phyloP scores from a whole-genome alignment of 2,888 invertebrate genomes.

The Tuberolachnus salignus region DNA sequence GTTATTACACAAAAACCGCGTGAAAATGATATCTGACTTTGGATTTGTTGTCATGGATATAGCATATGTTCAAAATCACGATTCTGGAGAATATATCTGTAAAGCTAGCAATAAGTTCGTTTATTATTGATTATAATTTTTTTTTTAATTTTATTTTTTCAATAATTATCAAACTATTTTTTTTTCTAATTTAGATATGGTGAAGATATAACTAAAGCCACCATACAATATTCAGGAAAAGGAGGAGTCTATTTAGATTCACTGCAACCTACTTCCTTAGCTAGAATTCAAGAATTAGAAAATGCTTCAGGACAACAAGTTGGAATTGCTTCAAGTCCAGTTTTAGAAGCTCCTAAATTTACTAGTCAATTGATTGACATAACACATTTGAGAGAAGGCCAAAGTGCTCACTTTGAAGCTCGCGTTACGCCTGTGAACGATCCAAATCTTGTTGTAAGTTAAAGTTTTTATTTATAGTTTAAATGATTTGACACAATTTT shows the following conservation, averaged over 20 bases:
- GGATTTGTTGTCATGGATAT: constrained; percentile 94
- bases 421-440: constrained; percentile 92
- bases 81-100: constrained; percentile 92
- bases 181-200: constrained; percentile 68
- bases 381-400: constrained; percentile 88
- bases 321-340: constrained; percentile 66
- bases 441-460: constrained; percentile 79
- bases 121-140: neutral
- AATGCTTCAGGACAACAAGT: constrained; percentile 73
- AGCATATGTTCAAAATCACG: constrained; percentile 90
- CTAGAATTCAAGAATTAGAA: constrained; percentile 85
- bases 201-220: constrained; percentile 86
- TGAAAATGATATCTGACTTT: constrained; percentile 93
- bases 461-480: neutral
- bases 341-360: constrained; percentile 85
- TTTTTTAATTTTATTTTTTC: constrained; percentile 2
- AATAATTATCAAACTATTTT: neutral
- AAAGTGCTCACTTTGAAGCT: constrained; percentile 92
- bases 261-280: constrained; percentile 87
- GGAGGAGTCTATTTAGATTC: constrained; percentile 88
- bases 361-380: constrained; percentile 85
- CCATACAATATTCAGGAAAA: constrained; percentile 80
- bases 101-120: constrained; percentile 80
- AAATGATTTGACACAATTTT: neutral
- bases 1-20: constrained; percentile 84